Percentiles rank a stretch among this genome's conserved stretches.
These are phyloP conservation scores for Caenorhabditis sp. DNA, from an alignment of 2,888 invertebrate genomes.

Conservation along the genomic window DNA sequence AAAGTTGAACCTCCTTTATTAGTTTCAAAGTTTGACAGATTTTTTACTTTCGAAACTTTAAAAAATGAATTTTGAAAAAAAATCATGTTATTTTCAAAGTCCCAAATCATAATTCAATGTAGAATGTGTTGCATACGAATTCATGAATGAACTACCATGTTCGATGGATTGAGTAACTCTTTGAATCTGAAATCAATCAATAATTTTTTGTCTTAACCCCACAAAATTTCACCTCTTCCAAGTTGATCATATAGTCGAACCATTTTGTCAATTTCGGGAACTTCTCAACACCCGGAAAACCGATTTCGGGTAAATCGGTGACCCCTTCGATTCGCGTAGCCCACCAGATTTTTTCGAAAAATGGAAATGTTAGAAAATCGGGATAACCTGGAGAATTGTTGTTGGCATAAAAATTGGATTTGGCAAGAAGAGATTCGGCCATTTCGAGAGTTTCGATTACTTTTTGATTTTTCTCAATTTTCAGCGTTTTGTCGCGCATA, in stretches of 20 bases:
- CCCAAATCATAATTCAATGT: conserved; percentile 29
- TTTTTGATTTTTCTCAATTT: conserved; percentile 37
- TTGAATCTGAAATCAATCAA: conserved; percentile 3
- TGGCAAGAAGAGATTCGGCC: conserved; percentile 36
- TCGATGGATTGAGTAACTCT: conserved; percentile 25
- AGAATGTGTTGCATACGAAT: conserved; percentile 30
- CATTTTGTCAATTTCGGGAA: conserved; percentile 49
- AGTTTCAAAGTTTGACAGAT: too few relatives aligned
- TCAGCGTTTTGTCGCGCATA: conserved; percentile 29
- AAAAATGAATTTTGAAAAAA: too few relatives aligned
- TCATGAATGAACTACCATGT: conserved; percentile 30
- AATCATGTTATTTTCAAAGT: too few relatives aligned
- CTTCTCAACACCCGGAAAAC: conserved; percentile 39
- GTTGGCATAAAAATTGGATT: conserved; percentile 47
- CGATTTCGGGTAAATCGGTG: conserved; percentile 21
- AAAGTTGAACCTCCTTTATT: too few relatives aligned
- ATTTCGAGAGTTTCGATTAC: conserved; percentile 39
- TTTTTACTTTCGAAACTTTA: too few relatives aligned
- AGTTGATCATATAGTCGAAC: conserved; percentile 32
- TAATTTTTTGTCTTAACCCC: too few relatives aligned
- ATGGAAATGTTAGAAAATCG: conserved; percentile 54
- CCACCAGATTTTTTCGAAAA: conserved; percentile 55
- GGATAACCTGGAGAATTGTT: conserved; percentile 41
- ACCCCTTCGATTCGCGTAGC: conserved; percentile 25
- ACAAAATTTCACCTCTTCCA: background rate